Evolutionary conservation across 2,113 vertebrate genomes (phyloP).

Genomic region (Tychaedon coryphoeus): DNA sequence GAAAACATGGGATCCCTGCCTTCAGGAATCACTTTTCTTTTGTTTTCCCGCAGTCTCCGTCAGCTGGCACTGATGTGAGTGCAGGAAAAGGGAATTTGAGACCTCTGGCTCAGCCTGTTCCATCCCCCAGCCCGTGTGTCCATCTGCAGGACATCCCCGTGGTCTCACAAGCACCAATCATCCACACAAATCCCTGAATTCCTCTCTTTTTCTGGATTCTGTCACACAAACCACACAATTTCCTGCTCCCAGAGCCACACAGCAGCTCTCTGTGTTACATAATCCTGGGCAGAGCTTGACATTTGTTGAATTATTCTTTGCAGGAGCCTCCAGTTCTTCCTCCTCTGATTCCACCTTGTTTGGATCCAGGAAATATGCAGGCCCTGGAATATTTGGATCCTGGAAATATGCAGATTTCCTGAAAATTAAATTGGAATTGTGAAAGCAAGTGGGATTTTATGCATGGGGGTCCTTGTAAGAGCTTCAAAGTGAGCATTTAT

Average conservation of each 20-base stretch:
- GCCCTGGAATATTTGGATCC: not conserved
- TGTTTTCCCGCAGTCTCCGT: not conserved
- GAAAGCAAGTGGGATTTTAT: not conserved
- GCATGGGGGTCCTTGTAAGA: too few species aligned
- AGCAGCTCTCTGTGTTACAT: not conserved
- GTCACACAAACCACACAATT: not conserved
- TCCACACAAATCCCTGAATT: not conserved
- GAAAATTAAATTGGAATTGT: not conserved
- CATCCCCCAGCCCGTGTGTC: fast-evolving
- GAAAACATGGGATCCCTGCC: not conserved
- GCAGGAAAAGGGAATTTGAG: not conserved
- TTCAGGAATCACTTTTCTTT: not conserved
- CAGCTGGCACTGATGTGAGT: fast-evolving
- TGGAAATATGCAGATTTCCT: not conserved
- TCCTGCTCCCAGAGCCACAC: not conserved
- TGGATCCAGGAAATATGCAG: not conserved
- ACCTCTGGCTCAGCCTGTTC: not conserved
- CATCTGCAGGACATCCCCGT: not conserved
- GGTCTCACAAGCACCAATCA: not conserved
- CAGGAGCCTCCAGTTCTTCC: not conserved
- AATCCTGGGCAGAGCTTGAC: not conserved
- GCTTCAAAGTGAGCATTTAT: too few species aligned
- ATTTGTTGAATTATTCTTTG: not conserved
- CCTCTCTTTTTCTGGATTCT: not conserved
- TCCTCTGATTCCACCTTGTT: not conserved